A percentile compares a stretch with the other conserved stretches of the same genome.
These are phyloP conservation scores for Stenichneumon culpator DNA, from an alignment of 2,888 invertebrate species.

Conservation along the genomic window DNA sequence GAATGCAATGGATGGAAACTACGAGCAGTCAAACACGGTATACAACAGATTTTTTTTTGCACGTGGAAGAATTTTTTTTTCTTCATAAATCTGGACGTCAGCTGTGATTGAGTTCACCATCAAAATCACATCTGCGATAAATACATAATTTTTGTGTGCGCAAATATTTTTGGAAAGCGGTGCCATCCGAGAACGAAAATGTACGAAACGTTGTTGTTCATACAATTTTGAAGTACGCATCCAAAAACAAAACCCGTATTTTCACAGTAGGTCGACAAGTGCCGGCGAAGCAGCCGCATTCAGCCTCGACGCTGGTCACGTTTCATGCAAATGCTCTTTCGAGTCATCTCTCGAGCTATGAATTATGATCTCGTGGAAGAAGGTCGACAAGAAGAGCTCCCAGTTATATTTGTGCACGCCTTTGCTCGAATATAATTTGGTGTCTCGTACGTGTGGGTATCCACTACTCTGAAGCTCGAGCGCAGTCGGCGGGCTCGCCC, in stretches of 20 bases:
- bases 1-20: too few species aligned
- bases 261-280: background rate
- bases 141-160: too few species aligned
- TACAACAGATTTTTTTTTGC: too few species aligned
- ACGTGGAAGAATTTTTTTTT: too few species aligned
- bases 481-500: background rate
- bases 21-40: too few species aligned
- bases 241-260: background rate
- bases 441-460: slow-evolving; percentile 28
- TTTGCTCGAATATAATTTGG: slow-evolving; percentile 47
- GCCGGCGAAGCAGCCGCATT: background rate
- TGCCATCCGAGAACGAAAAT: background rate
- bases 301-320: slow-evolving; percentile 64
- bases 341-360: slow-evolving; percentile 56
- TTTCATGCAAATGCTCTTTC: slow-evolving; percentile 62
- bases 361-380: slow-evolving; percentile 57
- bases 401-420: slow-evolving; percentile 34
- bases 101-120: too few species aligned
- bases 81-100: too few species aligned
- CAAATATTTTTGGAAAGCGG: background rate
- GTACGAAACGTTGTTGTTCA: background rate
- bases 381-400: slow-evolving; percentile 54
- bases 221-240: background rate
- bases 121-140: too few species aligned
- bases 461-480: background rate